Evolutionary conservation across 2,888 invertebrate genomes (phyloP), one percentile per base, ranked within the genome.

Genomic region (Trachelus stipa): DNA sequence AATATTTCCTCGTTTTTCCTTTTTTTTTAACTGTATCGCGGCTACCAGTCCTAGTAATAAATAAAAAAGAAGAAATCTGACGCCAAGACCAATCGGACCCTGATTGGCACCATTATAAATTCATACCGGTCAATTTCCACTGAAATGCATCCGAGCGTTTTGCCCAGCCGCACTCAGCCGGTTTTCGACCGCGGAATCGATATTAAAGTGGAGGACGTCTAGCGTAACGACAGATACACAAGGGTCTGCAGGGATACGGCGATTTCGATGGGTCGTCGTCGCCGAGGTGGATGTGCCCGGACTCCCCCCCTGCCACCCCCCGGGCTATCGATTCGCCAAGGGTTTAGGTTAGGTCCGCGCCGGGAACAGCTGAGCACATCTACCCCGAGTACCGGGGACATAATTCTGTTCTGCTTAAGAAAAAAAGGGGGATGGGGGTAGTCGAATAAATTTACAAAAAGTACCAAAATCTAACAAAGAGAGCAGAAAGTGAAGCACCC

Each of bases 121-220:
- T 88, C 80, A 83, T 83, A 85, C 86, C 86, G 86, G 87, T 86
- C 86, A 85, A 88, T 87, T 87, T 88, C 85, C 88, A 87, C 86
- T 85, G 85, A 86, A 87, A 88, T 88, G 86, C 87, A 88, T 87
- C 85, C 81, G 85, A 87, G 83, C 82, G 83, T 83, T 79, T 79
- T 77, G 81, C 81, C 77, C 77, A 23, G 75, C 79, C 79, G 79
- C 75, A 68, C 40, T 77, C 79, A 37, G 68, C 75, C 78, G 73
- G 73, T 80, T 81, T 79, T 78, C 79, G 82, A 81, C 83, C 82
- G 80, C 82, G 82, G 79, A 85, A 87, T 87, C 86, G 80, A 87
- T 88, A 87, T 86, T 85, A 85, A 84, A 87, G 82, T 80, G 76
- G 83, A 82, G 76, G 77, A 75, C 76, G 78, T 79, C 80, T 80